Evolutionary conservation across 2,888 invertebrate genomes (phyloP).

Genomic region (Dinocampus coccinellae): DNA sequence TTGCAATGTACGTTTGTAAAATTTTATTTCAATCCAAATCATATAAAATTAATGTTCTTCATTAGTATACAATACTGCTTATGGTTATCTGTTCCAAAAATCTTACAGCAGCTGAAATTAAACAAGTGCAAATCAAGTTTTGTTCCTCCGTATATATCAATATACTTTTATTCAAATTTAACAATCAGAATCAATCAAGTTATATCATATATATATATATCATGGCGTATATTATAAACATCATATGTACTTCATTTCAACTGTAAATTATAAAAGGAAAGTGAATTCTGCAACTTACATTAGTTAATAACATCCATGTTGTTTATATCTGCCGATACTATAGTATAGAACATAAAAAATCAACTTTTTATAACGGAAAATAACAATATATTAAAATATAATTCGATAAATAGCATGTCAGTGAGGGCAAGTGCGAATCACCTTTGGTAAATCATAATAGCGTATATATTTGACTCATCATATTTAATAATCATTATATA

Average conservation of each 20-base stretch:
- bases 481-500: background rate
- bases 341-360: background rate
- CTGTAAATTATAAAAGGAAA: background rate
- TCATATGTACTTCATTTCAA: background rate
- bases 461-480: background rate
- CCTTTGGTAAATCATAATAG: background rate
- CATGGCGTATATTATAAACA: background rate
- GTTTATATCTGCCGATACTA: too few species aligned
- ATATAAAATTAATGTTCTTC: too few species aligned
- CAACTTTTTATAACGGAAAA: background rate
- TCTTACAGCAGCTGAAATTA: background rate
- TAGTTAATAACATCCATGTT: too few species aligned
- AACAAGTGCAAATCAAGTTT: background rate
- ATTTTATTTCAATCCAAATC: too few species aligned
- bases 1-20: too few species aligned
- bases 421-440: slow-evolving; percentile 3
- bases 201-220: background rate
- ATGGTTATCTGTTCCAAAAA: background rate
- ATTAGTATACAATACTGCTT: slow-evolving; percentile 2
- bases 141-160: background rate
- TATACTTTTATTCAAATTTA: background rate
- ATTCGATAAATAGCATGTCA: background rate
- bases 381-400: background rate
- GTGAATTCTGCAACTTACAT: background rate
- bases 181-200: background rate